A percentile compares a stretch with the other conserved stretches of the same genome.
Evolutionary conservation across 2,113 vertebrate species (phyloP).

Genomic region (Cynopterus brachyotis): DNA sequence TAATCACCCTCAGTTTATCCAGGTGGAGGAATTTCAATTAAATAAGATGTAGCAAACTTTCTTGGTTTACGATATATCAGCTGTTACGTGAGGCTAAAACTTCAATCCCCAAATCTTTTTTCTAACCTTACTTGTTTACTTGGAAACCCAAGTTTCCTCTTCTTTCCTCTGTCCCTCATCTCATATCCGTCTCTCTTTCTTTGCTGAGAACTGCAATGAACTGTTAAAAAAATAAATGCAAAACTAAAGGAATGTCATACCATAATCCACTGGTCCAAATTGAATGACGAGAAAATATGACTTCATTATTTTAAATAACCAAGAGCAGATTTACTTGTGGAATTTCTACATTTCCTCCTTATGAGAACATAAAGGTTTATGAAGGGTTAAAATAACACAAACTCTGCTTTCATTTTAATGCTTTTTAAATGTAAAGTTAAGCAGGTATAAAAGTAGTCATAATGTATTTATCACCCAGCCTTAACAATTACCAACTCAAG

Average conservation of each 20-base stretch:
- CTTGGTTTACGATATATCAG: constrained; percentile 6
- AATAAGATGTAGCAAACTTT: constrained; percentile 24
- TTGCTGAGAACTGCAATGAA: constrained; percentile 55
- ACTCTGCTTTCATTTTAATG: neutral
- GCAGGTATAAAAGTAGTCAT: neutral
- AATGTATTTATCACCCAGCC: neutral
- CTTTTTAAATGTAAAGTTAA: neutral
- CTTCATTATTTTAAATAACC: constrained; percentile 67
- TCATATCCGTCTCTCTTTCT: neutral
- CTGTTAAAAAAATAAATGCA: constrained; percentile 67
- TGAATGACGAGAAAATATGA: constrained; percentile 56
- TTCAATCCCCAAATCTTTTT: constrained; percentile 32
- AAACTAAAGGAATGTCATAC: constrained; percentile 41
- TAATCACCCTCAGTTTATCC: constrained; percentile 45
- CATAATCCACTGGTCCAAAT: constrained; percentile 32
- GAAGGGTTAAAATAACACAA: constrained; percentile 83
- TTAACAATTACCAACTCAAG: constrained; percentile 30
- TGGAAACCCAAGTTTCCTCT: constrained; percentile 48
- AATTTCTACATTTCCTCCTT: constrained; percentile 48
- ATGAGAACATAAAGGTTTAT: constrained; percentile 70
- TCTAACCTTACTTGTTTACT: constrained; percentile 57
- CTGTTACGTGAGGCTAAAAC: constrained; percentile 39
- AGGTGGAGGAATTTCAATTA: constrained; percentile 46
- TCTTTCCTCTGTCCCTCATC: neutral
- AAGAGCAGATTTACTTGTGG: constrained; percentile 36